These are phyloP conservation scores for Echinometra lucunter DNA, from an alignment of 53 echinoderm and acorn worm genomes.

Conservation along the genomic window DNA sequence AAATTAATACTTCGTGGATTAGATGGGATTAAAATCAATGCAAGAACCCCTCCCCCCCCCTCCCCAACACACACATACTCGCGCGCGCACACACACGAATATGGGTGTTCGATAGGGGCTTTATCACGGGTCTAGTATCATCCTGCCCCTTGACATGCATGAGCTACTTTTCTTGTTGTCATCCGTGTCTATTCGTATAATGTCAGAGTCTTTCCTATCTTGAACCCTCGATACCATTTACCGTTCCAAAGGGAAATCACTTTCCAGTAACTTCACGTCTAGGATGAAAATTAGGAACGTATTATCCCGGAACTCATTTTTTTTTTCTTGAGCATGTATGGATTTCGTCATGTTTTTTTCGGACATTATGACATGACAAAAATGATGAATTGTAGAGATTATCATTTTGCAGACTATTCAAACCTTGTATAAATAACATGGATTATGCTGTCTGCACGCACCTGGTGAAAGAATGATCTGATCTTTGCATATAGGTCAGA, in stretches of 20 bases:
- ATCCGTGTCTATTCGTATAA: not conserved
- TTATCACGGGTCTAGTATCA: not conserved
- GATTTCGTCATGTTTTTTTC: not conserved
- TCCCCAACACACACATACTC: too few relatives aligned
- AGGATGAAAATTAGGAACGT: not conserved
- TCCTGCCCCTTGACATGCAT: not conserved
- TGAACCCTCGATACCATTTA: not conserved
- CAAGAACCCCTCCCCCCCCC: too few relatives aligned
- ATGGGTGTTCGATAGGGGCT: too few relatives aligned
- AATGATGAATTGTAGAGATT: not conserved
- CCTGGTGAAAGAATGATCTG: not conserved
- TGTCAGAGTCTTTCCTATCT: not conserved
- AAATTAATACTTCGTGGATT: too few relatives aligned
- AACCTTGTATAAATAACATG: constrained; percentile 17
- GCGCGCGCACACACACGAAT: too few relatives aligned
- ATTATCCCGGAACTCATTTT: not conserved
- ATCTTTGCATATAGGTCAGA: not conserved
- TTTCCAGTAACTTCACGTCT: not conserved
- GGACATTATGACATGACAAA: constrained; percentile 1
- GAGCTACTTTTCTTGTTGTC: not conserved
- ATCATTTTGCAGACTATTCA: not conserved
- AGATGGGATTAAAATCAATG: too few relatives aligned
- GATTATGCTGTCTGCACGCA: not conserved
- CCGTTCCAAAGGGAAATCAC: not conserved
- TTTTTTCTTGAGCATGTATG: not conserved